These are phyloP conservation scores for Thunnus albacares DNA, from an alignment of 2,797 vertebrate species.

Conservation along the genomic window DNA sequence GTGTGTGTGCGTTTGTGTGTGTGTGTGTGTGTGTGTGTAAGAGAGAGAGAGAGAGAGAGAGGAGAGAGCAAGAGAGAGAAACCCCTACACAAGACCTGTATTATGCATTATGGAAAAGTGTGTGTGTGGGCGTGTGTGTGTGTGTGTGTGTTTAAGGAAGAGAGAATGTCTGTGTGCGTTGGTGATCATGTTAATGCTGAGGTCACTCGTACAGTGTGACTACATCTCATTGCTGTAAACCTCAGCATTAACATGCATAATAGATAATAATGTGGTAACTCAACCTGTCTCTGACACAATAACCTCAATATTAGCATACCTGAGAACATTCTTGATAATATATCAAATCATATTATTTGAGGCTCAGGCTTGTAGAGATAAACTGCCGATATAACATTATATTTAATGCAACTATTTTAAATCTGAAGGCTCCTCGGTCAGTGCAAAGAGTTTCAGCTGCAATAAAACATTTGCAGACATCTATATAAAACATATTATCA, in stretches of 20 bases:
- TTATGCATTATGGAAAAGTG: too few relatives aligned
- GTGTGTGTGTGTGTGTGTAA: too few relatives aligned
- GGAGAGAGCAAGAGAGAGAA: too few relatives aligned
- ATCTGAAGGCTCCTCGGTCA: neutral
- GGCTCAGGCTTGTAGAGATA: neutral
- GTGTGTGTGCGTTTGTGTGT: too few relatives aligned
- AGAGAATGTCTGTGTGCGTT: conserved; percentile 1
- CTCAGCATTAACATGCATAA: conserved; percentile 66
- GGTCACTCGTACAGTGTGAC: conserved; percentile 72
- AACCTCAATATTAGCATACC: conserved; percentile 77
- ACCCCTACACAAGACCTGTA: too few relatives aligned
- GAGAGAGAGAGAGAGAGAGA: too few relatives aligned
- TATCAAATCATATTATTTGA: neutral
- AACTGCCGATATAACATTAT: neutral
- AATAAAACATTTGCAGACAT: neutral
- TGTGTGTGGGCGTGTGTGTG: too few relatives aligned
- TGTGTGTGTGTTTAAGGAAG: too few relatives aligned
- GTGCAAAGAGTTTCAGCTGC: neutral
- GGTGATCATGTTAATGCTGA: conserved; percentile 69
- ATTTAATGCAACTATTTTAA: neutral
- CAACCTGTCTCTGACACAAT: conserved; percentile 22
- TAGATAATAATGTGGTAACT: conserved; percentile 36
- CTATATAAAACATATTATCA: neutral
- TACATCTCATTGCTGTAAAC: conserved; percentile 62
- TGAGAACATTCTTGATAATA: neutral